phyloP scores from a whole-genome alignment of 35 echinoderm and acorn worm genomes.

The Amphiura filiformis region DNA sequence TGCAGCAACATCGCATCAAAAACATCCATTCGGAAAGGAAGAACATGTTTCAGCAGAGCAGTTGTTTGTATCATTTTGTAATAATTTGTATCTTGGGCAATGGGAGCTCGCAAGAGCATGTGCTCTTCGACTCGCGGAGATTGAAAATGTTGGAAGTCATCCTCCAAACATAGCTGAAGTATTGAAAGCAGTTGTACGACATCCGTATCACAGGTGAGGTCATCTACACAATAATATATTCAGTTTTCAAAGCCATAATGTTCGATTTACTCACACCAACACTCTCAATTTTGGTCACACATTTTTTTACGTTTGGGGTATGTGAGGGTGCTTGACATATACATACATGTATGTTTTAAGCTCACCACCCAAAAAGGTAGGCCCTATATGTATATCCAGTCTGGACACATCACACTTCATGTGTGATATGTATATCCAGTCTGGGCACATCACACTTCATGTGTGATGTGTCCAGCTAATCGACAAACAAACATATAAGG shows the following conservation, averaged over 20 bases:
- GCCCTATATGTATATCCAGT: too few relatives aligned
- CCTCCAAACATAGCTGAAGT: slow-evolving; percentile 39
- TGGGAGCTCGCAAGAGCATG: slow-evolving; percentile 98
- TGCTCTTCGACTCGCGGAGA: slow-evolving; percentile 20
- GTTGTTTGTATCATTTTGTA: slow-evolving; percentile 73
- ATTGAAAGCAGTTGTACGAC: slow-evolving; percentile 49
- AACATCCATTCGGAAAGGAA: slow-evolving; percentile 86
- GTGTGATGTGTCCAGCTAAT: too few relatives aligned
- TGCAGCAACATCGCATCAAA: not conserved
- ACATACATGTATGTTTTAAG: too few relatives aligned
- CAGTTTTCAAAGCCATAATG: not conserved
- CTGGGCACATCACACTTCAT: too few relatives aligned
- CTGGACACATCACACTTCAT: too few relatives aligned
- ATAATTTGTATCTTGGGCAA: slow-evolving; percentile 94
- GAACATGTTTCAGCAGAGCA: slow-evolving; percentile 58
- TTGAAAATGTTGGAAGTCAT: not conserved
- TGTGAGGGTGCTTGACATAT: too few relatives aligned
- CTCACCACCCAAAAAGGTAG: too few relatives aligned
- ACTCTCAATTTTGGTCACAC: too few relatives aligned
- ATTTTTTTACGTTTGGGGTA: too few relatives aligned
- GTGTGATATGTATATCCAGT: too few relatives aligned
- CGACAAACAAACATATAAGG: too few relatives aligned
- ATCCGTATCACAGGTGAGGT: slow-evolving; percentile 71
- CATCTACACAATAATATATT: not conserved
- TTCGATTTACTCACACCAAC: too few relatives aligned